Base-by-base conservation (phyloP, 2,888 invertebrate genomes). In the Oscheius myriophilus region DNA sequence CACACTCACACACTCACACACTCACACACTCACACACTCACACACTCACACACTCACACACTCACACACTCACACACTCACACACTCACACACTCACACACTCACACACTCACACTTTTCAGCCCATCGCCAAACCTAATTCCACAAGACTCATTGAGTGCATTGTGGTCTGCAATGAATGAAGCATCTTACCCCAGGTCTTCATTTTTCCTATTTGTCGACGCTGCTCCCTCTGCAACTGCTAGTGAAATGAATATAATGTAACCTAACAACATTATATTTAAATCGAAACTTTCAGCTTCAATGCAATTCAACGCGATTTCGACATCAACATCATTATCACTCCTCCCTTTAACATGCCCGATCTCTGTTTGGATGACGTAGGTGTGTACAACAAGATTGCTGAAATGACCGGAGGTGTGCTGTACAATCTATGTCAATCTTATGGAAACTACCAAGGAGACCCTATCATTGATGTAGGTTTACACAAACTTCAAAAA, bases 161-260 rank as follows among this genome's bases (percentile, higher is more conserved):
- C 73, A 3, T 43, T 76, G 18, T 64, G 65, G 23, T 65, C 73
- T 0, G 71, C 73, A 6, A n/a, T 76, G 61, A 66, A 51, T 42
- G 67, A 70, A 0, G 68, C 73, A 59, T 59, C 64, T 25, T 64
- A 69, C 49, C 73, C 73, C 54, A 71, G 73, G 43, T 73, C 73
- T 3, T 72, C 73, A 33, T 69, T 76, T 39, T 73, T 76, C 62
- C 70, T 76, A 51, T 76, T 76, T 64, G 71, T 73, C 12, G 72
- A 71, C 54, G 64, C 76, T 2, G 41, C 63, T 14, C 51, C 61
- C 16, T 62, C 73, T 26, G 41, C 49, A 6, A 52, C 21, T 45
- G 11, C 18, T 66, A 1, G 41, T 25, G 55, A 59, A 25, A 53
- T 67, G 11, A 72, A 72, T 46, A 70, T 75, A 42, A 55, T 72